phyloP scores from a whole-genome alignment of 2,797 vertebrate species.

The Hyperoplus lanceolatus region DNA sequence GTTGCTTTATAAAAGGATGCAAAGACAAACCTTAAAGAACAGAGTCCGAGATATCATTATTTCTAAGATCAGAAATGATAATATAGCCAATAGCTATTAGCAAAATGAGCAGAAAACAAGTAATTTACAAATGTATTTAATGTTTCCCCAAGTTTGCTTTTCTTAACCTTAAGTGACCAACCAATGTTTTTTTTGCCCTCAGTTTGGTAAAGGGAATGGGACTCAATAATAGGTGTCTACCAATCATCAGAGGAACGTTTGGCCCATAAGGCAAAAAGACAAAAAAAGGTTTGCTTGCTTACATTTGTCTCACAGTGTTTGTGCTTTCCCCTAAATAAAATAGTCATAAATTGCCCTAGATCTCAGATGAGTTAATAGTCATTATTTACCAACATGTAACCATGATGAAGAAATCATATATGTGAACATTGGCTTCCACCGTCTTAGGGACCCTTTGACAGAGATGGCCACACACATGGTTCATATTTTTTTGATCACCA shows the following conservation, averaged over 20 bases:
- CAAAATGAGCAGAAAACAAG: neutral
- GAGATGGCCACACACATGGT: neutral
- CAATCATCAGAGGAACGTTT: neutral
- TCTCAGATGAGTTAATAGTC: neutral
- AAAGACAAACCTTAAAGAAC: neutral
- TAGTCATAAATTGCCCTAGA: neutral
- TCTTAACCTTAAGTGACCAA: too few species aligned
- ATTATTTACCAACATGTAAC: neutral
- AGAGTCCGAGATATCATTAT: neutral
- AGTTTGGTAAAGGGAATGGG: neutral
- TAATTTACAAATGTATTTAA: too few species aligned
- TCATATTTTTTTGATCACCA: neutral
- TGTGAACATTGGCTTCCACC: neutral
- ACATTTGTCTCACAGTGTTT: neutral
- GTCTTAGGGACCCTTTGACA: neutral
- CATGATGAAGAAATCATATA: too few species aligned
- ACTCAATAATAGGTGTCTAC: neutral
- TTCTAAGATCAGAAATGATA: neutral
- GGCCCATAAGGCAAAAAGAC: neutral
- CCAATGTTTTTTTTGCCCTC: neutral
- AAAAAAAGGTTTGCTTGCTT: neutral
- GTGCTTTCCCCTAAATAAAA: neutral
- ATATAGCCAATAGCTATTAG: neutral
- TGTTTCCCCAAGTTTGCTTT: neutral
- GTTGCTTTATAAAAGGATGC: neutral